A percentile compares a stretch with the other conserved stretches of the same genome.
Evolutionary conservation across 2,888 invertebrate genomes (phyloP).

Genomic region (Piscicola geometra): DNA sequence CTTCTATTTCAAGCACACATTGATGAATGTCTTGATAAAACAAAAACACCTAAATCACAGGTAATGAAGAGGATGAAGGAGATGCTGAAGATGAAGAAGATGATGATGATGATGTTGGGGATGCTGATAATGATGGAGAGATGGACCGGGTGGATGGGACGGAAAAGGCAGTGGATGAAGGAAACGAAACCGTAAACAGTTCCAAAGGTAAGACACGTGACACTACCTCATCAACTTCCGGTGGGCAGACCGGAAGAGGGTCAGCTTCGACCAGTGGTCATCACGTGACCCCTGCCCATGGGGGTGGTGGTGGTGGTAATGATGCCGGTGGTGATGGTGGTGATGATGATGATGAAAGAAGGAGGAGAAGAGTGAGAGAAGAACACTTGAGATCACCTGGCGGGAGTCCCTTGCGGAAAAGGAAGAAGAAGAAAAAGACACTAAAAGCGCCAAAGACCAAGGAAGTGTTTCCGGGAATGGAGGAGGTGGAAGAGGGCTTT

Average conservation of each 20-base stretch:
- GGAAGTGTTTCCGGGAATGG: constrained; percentile 1
- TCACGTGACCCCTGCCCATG: no score
- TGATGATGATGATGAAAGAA: background rate
- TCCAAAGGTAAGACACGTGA: background rate
- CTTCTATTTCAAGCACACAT: no score
- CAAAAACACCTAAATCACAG: no score
- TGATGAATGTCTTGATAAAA: no score
- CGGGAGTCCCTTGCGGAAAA: background rate
- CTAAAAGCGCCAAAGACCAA: background rate
- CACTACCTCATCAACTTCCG: background rate
- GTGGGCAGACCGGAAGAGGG: background rate
- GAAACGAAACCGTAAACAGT: background rate
- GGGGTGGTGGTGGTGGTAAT: background rate
- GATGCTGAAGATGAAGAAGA: constrained; percentile 2
- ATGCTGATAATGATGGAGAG: no score
- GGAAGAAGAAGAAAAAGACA: background rate
- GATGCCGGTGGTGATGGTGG: background rate
- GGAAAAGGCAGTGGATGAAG: background rate
- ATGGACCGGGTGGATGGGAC: background rate
- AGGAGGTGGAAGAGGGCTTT: constrained; percentile 24
- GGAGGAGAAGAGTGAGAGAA: background rate
- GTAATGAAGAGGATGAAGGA: constrained; percentile 15
- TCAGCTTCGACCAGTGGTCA: no score
- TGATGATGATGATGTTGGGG: background rate
- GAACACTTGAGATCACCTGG: background rate